Percentiles rank a stretch among this genome's conserved stretches.
Evolutionary conservation across 2,888 invertebrate genomes (phyloP).

Genomic region (Drosophila fulvimacula): DNA sequence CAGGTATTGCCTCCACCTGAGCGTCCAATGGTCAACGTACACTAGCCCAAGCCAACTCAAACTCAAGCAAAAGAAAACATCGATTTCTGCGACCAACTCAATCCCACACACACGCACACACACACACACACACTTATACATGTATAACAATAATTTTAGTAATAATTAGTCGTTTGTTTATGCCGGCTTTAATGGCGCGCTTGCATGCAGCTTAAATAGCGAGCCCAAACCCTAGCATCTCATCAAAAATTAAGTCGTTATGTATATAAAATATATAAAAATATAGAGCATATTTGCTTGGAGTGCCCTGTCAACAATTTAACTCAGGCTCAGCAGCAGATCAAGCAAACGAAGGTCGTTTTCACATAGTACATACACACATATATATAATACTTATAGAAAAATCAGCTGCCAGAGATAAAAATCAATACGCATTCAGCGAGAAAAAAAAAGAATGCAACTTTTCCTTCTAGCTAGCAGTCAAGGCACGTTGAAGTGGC

Average conservation of each 20-base stretch:
- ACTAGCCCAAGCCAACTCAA: conserved; percentile 57
- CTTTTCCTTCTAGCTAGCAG: conserved; percentile 26
- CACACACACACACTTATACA: not conserved
- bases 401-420: conserved; percentile 75
- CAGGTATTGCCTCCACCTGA: conserved; percentile 45
- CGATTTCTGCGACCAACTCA: conserved; percentile 59
- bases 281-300: conserved; percentile 12
- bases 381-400: conserved; percentile 31
- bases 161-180: conserved; percentile 57
- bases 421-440: conserved; percentile 65
- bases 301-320: conserved; percentile 52
- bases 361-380: conserved; percentile 36
- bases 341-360: conserved; percentile 57
- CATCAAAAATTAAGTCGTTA: conserved; percentile 1
- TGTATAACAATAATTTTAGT: conserved; percentile 41
- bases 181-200: conserved; percentile 56
- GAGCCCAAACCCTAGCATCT: conserved; percentile 1
- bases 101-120: conserved; percentile 12
- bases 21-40: conserved; percentile 79
- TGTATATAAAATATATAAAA: conserved; percentile 4
- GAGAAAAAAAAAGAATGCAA: conserved; percentile 38
- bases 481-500: conserved; percentile 59
- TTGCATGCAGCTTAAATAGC: conserved; percentile 56
- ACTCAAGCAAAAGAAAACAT: conserved; percentile 64
- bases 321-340: conserved; percentile 19